Conservation (phyloP, 2,113 vertebrate genomes). For the Grallaria varia region DNA sequence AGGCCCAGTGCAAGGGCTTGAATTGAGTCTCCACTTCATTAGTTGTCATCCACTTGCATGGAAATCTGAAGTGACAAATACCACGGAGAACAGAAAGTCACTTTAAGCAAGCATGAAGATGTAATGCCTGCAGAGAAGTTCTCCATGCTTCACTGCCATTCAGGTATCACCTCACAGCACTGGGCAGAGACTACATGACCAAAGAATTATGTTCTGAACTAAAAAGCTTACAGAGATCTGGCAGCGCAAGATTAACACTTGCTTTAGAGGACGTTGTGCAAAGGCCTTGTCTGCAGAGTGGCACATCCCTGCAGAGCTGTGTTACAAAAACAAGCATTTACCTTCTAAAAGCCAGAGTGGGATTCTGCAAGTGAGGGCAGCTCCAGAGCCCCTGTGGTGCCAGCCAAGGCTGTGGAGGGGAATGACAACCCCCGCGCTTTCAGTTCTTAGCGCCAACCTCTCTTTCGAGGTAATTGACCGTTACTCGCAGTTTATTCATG, state of each 20-base stretch:
- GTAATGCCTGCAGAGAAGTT: not conserved
- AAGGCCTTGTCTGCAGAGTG: not conserved
- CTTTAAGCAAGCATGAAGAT: not conserved
- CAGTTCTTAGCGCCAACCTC: not conserved
- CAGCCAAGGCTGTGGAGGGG: not conserved
- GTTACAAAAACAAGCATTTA: not conserved
- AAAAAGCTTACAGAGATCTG: not conserved
- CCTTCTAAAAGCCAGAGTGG: rapidly evolving
- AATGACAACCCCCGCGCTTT: not conserved
- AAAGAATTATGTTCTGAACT: not conserved
- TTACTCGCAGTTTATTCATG: rapidly evolving
- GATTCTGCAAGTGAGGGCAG: rapidly evolving
- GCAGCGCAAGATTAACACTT: rapidly evolving
- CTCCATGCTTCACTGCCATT: not conserved
- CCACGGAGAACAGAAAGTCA: not conserved
- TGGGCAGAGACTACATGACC: not conserved
- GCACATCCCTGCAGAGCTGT: rapidly evolving
- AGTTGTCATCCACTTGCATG: not conserved
- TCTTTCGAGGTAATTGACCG: rapidly evolving
- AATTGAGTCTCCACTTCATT: not conserved
- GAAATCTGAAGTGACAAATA: not conserved
- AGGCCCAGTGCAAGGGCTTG: not conserved
- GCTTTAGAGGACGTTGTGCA: not conserved
- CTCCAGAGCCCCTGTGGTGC: rapidly evolving
- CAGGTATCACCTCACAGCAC: not conserved